A percentile compares a stretch with the other conserved stretches of the same genome.
Evolutionary conservation across 2,797 vertebrate species (phyloP).

Genomic region (Liparis tanakae): DNA sequence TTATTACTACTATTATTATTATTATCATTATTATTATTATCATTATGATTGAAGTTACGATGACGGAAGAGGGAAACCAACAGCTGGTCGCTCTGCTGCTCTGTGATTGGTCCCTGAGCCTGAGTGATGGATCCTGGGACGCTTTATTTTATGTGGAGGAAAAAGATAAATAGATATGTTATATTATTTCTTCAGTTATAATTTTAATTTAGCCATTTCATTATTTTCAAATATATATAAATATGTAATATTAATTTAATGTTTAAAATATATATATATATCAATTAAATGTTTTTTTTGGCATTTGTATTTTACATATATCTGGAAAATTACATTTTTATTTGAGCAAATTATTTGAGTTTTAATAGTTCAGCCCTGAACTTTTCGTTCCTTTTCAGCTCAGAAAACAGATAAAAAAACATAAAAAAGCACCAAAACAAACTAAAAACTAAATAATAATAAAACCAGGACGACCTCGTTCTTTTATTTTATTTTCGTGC

Average conservation of each 20-base stretch:
- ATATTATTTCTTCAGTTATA: background rate
- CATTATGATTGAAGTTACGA: slow-evolving; percentile 62
- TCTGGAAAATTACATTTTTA: background rate
- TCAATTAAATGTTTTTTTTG: too few relatives aligned
- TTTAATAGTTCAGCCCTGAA: slow-evolving; percentile 3
- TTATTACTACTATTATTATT: too few relatives aligned
- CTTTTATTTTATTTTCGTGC: too few relatives aligned
- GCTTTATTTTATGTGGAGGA: background rate
- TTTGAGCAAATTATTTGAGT: background rate
- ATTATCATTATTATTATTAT: too few relatives aligned
- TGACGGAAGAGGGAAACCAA: slow-evolving; percentile 63
- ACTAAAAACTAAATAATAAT: too few relatives aligned
- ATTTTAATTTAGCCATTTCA: background rate
- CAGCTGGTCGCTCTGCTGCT: too few relatives aligned
- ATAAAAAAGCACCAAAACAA: background rate
- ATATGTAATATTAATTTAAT: too few relatives aligned
- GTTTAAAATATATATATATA: background rate
- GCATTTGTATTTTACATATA: background rate
- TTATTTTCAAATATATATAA: too few relatives aligned
- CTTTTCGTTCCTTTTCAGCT: background rate
- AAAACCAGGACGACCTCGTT: too few relatives aligned
- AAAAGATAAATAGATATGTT: slow-evolving; percentile 47
- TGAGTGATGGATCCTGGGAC: slow-evolving; percentile 66
- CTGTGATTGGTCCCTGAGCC: slow-evolving; percentile 43
- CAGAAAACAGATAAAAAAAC: background rate